phyloP scores from a whole-genome alignment of 2,888 invertebrate genomes.

The Trilocha varians region DNA sequence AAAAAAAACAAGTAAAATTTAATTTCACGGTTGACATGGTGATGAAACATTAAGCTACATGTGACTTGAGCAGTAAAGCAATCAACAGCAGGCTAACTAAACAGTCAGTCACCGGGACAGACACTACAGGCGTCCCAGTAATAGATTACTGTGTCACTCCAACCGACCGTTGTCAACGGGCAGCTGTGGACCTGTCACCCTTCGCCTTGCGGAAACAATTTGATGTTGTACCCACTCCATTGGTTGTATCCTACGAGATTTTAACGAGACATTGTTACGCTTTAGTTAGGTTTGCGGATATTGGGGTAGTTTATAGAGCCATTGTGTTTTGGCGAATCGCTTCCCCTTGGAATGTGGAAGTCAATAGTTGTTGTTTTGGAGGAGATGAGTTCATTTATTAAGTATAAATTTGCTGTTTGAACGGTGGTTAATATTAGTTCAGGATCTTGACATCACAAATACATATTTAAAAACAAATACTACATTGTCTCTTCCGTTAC shows the following conservation, averaged over 20 bases:
- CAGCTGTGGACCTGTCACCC: slow-evolving; percentile 41
- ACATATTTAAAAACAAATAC: no score
- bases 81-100: background rate
- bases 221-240: slow-evolving; percentile 10
- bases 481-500: no score
- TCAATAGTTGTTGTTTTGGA: no score
- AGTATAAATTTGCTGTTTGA: no score
- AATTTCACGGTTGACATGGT: no score
- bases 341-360: no score
- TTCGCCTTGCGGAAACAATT: slow-evolving; percentile 16
- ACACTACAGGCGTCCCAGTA: slow-evolving; percentile 17
- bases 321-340: no score
- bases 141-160: slow-evolving; percentile 51
- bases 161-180: slow-evolving; percentile 43
- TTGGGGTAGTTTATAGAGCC: background rate
- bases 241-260: background rate
- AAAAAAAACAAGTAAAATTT: no score
- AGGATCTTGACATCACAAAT: no score
- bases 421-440: no score
- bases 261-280: background rate
- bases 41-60: no score
- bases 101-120: slow-evolving; percentile 8
- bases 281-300: background rate
- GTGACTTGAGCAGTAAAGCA: background rate
- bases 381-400: no score